These are phyloP conservation scores for Hippoglossus hippoglossus DNA, from an alignment of 2,797 vertebrate genomes.

Conservation along the genomic window DNA sequence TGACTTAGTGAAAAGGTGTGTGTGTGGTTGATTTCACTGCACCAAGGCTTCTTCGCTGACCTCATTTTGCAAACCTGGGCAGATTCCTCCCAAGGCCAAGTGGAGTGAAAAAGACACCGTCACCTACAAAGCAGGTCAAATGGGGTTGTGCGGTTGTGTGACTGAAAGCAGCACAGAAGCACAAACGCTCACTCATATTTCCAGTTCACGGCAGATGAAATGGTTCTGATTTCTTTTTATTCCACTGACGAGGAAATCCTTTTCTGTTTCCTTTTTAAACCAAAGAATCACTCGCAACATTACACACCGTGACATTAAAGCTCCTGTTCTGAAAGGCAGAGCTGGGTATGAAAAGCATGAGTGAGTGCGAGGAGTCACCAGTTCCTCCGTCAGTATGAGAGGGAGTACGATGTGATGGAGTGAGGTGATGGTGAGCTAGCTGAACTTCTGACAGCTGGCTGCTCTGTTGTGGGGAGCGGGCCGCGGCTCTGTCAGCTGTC, in stretches of 20 bases:
- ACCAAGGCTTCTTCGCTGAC: conserved; percentile 72
- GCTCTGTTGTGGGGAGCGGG: conserved; percentile 65
- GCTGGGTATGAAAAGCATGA: conserved; percentile 16
- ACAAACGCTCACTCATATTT: not conserved
- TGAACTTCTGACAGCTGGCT: conserved; percentile 67
- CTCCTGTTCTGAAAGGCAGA: conserved; percentile 16
- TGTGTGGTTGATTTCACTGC: conserved; percentile 64
- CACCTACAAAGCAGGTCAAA: conserved; percentile 45
- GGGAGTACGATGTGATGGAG: conserved; percentile 62
- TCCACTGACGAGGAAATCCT: not conserved
- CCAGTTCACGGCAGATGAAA: too few relatives aligned
- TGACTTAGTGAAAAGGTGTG: conserved; percentile 50
- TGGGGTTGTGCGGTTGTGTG: conserved; percentile 8
- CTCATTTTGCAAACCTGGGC: conserved; percentile 77
- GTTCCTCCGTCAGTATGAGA: conserved; percentile 32
- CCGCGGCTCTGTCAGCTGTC: conserved; percentile 69
- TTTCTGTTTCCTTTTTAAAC: not conserved
- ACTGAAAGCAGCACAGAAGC: not conserved
- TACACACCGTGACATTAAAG: conserved; percentile 14
- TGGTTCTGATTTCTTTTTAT: not conserved
- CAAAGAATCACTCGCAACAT: conserved; percentile 9
- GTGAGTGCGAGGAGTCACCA: conserved; percentile 26
- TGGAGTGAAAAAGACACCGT: conserved; percentile 55
- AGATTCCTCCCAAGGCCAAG: conserved; percentile 72
- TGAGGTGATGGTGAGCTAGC: conserved; percentile 48